These are phyloP conservation scores for Masnerella sp. DNA, from an alignment of 2,888 invertebrate genomes.

Conservation along the genomic window DNA sequence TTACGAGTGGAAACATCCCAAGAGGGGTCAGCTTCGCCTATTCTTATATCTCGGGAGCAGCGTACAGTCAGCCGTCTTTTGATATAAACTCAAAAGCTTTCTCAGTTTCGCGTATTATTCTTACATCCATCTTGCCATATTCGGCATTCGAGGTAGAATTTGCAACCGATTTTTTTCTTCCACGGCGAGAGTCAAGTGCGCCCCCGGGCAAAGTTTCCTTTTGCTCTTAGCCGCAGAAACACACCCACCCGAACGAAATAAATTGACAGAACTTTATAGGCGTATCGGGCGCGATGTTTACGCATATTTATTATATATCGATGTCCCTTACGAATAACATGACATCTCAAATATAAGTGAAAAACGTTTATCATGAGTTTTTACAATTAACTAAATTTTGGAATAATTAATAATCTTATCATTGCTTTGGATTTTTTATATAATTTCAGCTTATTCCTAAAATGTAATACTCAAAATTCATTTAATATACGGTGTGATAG, in stretches of 20 bases:
- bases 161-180: conserved; percentile 40
- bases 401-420: no score
- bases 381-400: no score
- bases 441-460: no score
- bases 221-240: conserved; percentile 1
- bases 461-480: no score
- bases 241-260: conserved; percentile 23
- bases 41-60: conserved; percentile 54
- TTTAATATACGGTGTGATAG: no score
- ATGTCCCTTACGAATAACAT: no score
- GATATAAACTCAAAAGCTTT: conserved; percentile 69
- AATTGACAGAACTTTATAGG: conserved; percentile 36
- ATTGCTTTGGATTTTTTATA: no score
- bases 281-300: conserved; percentile 14
- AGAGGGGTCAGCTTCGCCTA: conserved; percentile 70
- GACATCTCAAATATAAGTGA: no score
- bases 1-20: conserved; percentile 75
- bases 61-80: conserved; percentile 43
- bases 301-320: background rate
- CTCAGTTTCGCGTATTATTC: conserved; percentile 71
- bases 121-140: conserved; percentile 65
- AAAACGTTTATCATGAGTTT: no score
- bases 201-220: conserved; percentile 39
- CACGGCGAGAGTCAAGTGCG: conserved; percentile 19
- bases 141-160: conserved; percentile 47